Evolutionary conservation across 64 coral and sea anemone genomes (phyloP), one percentile per base, ranked within the genome.

Genomic region (Catalaphyllia jardinei): DNA sequence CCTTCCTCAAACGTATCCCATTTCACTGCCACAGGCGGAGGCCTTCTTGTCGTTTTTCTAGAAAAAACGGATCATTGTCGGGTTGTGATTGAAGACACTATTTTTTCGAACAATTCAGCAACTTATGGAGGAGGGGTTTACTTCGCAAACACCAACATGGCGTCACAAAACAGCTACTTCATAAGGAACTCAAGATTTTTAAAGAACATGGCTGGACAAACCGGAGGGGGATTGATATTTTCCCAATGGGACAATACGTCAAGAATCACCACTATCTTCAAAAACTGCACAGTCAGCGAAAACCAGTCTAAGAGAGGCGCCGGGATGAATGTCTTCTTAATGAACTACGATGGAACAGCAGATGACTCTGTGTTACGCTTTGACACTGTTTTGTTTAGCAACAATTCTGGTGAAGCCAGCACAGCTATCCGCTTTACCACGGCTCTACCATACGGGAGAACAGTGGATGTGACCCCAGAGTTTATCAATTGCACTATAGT

Each of bases 51-150:
- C 11, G 83, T 92, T 8, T 93, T 93, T 67, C 19, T 71, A 20
- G 1, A 52, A 0, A 75, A 75, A 65, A 85, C 95, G 4, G 63
- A 31, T 15, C 8, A 88, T 4, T 96, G 95, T 71, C 65, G 33
- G 5, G 88, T 80, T 80, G 18, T 38, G 31, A 77, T 96, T 15
- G 86, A 65, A 25, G 76, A 88, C 75, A 75, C 71, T 46, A 93
- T 28, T 19, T 76, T 96, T 74, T 67, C 12, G 17, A 73, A 87
- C 14, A 96, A 96, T 71, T 76, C 88, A 12, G 95, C 95, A 29
- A 85, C 95, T 13, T 91, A 93, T 73, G 95, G 95, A 31, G 95
- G 91, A 10, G 95, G 87, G 25, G 28, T 96, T 38, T 96, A 78
- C 64, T 29, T 96, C 7, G 16, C 82, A 1, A 78, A 67, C 31